Evolutionary conservation across 2,888 invertebrate genomes (phyloP), one percentile per base, ranked within the genome.

Genomic region (Cosmorhoe ocellata): DNA sequence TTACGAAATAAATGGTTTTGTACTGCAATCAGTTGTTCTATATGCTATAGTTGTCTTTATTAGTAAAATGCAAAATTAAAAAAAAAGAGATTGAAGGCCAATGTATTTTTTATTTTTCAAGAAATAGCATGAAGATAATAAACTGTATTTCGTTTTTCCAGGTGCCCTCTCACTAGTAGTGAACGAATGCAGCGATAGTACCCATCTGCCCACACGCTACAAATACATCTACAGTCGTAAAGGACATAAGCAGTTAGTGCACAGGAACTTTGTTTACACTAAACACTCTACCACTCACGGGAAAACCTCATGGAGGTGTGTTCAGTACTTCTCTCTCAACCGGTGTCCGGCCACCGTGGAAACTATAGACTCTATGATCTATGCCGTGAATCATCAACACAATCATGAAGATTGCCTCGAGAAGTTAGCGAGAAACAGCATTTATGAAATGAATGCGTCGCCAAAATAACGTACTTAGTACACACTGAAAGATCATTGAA

Each of bases 221-320:
- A 90, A 84, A 59, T 91, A 91, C 63, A 91, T 91, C 65, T 91
- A 86, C 69, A 91, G 91, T 67, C 82, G 91, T 49, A 91, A 91
- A 64, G 91, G 91, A 3, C 91, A 91, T 67, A 91, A 90, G 72
- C 91, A 91, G 59, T 73, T 91, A 61, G 90, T 91, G 36, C 87
- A 90, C 71, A 85, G 84, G 83, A 90, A 90, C 68, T 91, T 90
- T 71, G 90, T 91, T 26, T 91, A 90, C 61, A 91, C 91, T 5
- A 91, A 91, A 71, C 91, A 91, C 71, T 91, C 91, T 0, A 91
- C 91, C 0, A 89, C 88, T 0, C 89, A 91, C 40, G 91, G 91
- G 1, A 91, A 91, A 59, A 91, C 91, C 0, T 90, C 90, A 0
- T 91, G 91, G 91, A 66, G 91, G 30, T 91, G 91, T 66, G 91